Evolutionary conservation across 2,888 invertebrate species (phyloP).

Genomic region (Malthinus flaveolus): DNA sequence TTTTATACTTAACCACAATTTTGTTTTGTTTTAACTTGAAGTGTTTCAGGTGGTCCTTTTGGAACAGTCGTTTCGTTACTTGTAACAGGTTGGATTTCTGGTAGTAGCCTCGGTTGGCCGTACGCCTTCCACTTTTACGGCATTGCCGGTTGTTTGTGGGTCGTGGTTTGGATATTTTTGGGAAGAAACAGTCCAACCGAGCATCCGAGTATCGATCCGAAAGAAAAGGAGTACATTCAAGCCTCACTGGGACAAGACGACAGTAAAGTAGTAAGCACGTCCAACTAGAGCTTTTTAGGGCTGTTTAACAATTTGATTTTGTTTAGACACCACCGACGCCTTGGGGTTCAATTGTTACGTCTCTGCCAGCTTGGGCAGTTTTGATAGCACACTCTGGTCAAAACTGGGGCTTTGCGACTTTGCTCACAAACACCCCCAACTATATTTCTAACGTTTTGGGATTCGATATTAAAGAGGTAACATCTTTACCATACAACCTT

Average conservation of each 20-base stretch:
- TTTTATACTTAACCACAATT: too few relatives aligned
- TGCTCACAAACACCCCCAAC: constrained; percentile 87
- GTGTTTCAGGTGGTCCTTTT: constrained; percentile 79
- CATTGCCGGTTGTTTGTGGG: constrained; percentile 79
- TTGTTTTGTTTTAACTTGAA: too few relatives aligned
- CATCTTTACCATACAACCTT: too few relatives aligned
- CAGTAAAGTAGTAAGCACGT: too few relatives aligned
- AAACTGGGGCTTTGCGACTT: constrained; percentile 88
- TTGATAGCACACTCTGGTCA: constrained; percentile 87
- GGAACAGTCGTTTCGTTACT: constrained; percentile 92
- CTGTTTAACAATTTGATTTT: neutral
- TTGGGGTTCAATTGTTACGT: constrained; percentile 74
- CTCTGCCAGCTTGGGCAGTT: constrained; percentile 88
- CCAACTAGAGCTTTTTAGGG: neutral
- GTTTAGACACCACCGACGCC: constrained; percentile 79
- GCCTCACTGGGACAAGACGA: constrained; percentile 79
- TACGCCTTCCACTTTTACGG: constrained; percentile 91
- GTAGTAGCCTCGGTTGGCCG: constrained; percentile 81
- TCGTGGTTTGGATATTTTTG: constrained; percentile 69
- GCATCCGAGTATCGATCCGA: constrained; percentile 71
- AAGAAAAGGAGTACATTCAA: constrained; percentile 80
- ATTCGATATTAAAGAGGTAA: constrained; percentile 51
- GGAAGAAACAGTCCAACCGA: constrained; percentile 78
- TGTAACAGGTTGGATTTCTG: constrained; percentile 79
- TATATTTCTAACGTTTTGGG: constrained; percentile 88